Evolutionary conservation across 2,113 vertebrate species (phyloP).

Genomic region (Callithrix jacchus): DNA sequence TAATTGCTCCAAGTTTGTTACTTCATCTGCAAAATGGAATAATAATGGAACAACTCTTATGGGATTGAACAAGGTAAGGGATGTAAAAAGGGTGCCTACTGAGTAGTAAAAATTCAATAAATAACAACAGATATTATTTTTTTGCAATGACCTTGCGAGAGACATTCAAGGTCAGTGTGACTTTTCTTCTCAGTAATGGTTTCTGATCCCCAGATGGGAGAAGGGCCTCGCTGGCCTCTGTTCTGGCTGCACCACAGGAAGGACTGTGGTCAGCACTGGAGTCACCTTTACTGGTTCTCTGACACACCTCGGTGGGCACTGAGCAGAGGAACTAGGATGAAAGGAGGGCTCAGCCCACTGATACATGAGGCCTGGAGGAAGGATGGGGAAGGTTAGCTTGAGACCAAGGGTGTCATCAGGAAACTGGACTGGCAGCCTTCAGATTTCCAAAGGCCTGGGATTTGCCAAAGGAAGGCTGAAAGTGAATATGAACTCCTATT

Average conservation of each 20-base stretch:
- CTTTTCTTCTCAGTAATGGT: conserved; percentile 32
- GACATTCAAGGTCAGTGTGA: conserved; percentile 46
- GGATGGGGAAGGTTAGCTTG: background rate
- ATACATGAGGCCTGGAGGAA: background rate
- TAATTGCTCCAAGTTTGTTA: background rate
- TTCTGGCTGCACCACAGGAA: background rate
- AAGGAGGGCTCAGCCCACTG: background rate
- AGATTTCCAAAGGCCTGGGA: background rate
- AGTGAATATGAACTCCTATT: background rate
- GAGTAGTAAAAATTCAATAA: background rate
- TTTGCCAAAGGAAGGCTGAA: background rate
- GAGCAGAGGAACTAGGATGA: background rate
- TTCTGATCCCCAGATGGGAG: background rate
- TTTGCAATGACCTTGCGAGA: conserved; percentile 42
- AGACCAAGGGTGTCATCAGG: background rate
- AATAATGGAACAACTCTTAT: background rate
- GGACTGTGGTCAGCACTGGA: background rate
- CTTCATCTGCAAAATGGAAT: background rate
- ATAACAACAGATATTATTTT: background rate
- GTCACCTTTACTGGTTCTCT: background rate
- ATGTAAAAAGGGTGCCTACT: background rate
- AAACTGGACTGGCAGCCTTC: background rate
- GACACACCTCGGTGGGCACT: background rate
- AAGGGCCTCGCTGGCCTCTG: background rate
- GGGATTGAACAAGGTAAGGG: background rate